Percentiles rank a stretch among this genome's conserved stretches.
Evolutionary conservation across 2,797 vertebrate species (phyloP).

Genomic region (Brachyrhaphis roseni): DNA sequence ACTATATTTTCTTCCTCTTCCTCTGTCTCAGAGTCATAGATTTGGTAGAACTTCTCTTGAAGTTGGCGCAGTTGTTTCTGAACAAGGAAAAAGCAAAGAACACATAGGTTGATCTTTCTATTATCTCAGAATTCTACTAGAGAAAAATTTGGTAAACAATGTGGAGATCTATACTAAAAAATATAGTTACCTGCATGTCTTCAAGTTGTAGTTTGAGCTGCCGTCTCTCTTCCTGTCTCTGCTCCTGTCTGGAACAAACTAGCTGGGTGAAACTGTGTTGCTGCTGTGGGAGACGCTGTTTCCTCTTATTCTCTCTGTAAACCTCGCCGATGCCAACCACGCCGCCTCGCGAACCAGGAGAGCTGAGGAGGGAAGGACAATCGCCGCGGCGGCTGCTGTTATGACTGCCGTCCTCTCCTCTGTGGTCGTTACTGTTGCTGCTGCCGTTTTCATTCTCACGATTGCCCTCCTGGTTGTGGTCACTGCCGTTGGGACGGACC

Average conservation of each 20-base stretch:
- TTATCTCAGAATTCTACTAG: neutral
- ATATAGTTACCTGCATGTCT: slow-evolving; percentile 89
- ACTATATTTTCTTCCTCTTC: slow-evolving; percentile 73
- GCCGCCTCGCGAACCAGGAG: slow-evolving; percentile 59
- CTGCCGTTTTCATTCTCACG: slow-evolving; percentile 47
- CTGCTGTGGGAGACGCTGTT: slow-evolving; percentile 97
- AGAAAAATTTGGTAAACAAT: neutral
- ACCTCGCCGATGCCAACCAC: slow-evolving; percentile 84
- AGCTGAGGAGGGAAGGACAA: slow-evolving; percentile 68
- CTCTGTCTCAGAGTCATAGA: slow-evolving; percentile 93
- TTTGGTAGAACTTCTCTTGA: slow-evolving; percentile 99
- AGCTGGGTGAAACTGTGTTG: slow-evolving; percentile 98
- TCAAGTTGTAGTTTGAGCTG: slow-evolving; percentile 99
- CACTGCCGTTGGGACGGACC: slow-evolving; percentile 69
- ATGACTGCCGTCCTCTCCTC: slow-evolving; percentile 48
- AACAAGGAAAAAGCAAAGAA: slow-evolving; percentile 10
- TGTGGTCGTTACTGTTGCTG: slow-evolving; percentile 43
- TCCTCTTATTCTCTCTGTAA: slow-evolving; percentile 97
- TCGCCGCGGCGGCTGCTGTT: slow-evolving; percentile 40
- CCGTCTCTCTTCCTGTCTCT: slow-evolving; percentile 94
- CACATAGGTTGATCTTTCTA: neutral
- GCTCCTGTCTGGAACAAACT: slow-evolving; percentile 94
- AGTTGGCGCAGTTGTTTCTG: slow-evolving; percentile 97
- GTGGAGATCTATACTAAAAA: neutral
- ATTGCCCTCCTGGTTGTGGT: slow-evolving; percentile 81